Evolutionary conservation across 2,797 vertebrate genomes (phyloP).

Genomic region (Bucorvus abyssinicus): DNA sequence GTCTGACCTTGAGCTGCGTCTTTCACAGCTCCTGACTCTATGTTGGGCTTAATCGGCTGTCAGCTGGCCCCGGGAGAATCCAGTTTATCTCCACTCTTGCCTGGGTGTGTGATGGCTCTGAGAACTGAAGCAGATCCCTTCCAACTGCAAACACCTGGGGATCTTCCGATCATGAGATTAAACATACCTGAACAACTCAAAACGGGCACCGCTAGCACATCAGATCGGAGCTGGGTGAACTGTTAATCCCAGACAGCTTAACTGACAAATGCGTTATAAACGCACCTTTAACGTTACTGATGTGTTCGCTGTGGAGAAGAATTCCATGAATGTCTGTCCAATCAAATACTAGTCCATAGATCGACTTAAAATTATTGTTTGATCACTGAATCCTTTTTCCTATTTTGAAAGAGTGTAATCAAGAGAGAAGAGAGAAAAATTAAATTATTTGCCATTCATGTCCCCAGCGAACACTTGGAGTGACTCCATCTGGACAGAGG

Average conservation of each 20-base stretch:
- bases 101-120: not conserved
- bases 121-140: not conserved
- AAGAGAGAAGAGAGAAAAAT: not conserved
- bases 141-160: not conserved
- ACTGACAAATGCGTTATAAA: not conserved
- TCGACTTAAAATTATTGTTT: not conserved
- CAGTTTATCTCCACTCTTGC: not conserved
- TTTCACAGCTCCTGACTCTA: slow-evolving; percentile 6
- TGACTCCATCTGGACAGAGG: not conserved
- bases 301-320: slow-evolving; percentile 1
- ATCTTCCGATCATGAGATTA: not conserved
- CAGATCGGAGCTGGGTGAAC: not conserved
- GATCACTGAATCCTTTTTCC: not conserved
- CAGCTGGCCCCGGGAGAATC: not conserved
- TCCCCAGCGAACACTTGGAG: not conserved
- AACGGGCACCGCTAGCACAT: not conserved
- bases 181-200: not conserved
- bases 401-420: not conserved
- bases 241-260: not conserved
- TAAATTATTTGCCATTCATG: not conserved
- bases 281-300: not conserved
- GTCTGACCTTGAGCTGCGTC: slow-evolving; percentile 13
- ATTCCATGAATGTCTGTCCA: not conserved
- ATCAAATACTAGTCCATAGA: not conserved
- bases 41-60: slow-evolving; percentile 4